Percentiles rank a stretch among this genome's conserved stretches.
These are phyloP conservation scores for Pelodiscus sinensis DNA, from an alignment of 2,113 vertebrate genomes.

Conservation along the genomic window DNA sequence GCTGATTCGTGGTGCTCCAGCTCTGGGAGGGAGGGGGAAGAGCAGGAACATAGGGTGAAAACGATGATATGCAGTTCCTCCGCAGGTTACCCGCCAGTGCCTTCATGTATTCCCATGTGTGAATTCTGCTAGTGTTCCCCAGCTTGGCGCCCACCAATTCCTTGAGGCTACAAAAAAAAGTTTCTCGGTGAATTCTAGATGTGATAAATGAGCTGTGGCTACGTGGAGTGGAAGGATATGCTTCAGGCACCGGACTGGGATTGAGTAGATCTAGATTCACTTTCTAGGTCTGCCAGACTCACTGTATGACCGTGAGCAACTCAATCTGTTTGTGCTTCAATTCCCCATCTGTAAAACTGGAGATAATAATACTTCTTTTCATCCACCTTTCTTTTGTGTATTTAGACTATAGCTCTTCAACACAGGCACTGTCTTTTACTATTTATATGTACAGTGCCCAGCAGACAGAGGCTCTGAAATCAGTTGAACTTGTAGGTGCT, in stretches of 20 bases:
- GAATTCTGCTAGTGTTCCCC: constrained; percentile 9
- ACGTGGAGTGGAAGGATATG: constrained; percentile 11
- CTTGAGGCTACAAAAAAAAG: background rate
- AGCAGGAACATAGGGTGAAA: too few relatives aligned
- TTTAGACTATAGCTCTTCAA: constrained; percentile 39
- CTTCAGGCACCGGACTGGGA: background rate
- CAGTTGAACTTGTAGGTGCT: constrained; percentile 1
- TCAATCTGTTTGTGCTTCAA: constrained; percentile 1
- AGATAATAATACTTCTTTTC: background rate
- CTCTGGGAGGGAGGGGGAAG: too few relatives aligned
- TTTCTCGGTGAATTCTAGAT: constrained; percentile 56
- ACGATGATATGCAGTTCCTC: too few relatives aligned
- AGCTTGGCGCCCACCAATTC: background rate
- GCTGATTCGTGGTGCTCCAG: too few relatives aligned
- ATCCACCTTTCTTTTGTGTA: constrained; percentile 52
- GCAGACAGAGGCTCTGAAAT: background rate
- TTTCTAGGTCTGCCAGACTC: background rate
- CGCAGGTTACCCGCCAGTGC: too few relatives aligned
- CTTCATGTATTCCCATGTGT: background rate
- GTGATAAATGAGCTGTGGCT: constrained; percentile 21
- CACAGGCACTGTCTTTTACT: constrained; percentile 59
- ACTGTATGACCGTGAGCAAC: background rate
- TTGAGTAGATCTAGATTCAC: background rate
- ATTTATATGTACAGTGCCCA: constrained; percentile 26
- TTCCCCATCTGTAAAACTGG: background rate